Conservation (phyloP, 2,797 vertebrate genomes). For the Ciconia nigra region DNA sequence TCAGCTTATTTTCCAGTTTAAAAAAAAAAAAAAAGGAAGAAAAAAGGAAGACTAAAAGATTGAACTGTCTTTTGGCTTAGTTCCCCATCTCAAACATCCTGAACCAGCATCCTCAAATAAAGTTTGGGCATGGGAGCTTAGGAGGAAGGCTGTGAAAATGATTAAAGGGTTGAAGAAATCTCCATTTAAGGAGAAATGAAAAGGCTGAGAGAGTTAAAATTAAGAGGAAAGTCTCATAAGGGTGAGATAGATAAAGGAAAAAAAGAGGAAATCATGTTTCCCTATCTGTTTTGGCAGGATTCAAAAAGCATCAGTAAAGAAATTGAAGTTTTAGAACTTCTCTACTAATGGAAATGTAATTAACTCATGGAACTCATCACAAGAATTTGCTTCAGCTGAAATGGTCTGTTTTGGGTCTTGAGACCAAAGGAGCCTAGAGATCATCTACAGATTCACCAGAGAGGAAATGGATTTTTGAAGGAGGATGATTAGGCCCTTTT, state of each 20-base stretch:
- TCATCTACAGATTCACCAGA: neutral
- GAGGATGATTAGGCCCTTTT: neutral
- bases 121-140: neutral
- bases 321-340: slow-evolving; percentile 33
- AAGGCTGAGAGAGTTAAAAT: slow-evolving; percentile 14
- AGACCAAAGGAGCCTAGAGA: neutral
- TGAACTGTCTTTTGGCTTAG: neutral
- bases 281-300: neutral
- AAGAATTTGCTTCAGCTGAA: neutral
- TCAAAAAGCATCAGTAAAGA: neutral
- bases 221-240: neutral
- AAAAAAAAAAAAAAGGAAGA: neutral
- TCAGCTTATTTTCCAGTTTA: neutral
- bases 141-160: neutral
- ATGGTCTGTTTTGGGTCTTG: neutral
- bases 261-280: neutral
- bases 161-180: neutral
- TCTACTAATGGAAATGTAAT: slow-evolving; percentile 46
- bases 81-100: neutral
- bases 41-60: neutral
- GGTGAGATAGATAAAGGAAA: neutral
- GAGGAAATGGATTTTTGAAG: neutral
- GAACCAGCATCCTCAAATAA: neutral
- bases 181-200: neutral
- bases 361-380: slow-evolving; percentile 12